phyloP scores from a whole-genome alignment of 2,888 invertebrate species.

The Agriopis aurantiaria region DNA sequence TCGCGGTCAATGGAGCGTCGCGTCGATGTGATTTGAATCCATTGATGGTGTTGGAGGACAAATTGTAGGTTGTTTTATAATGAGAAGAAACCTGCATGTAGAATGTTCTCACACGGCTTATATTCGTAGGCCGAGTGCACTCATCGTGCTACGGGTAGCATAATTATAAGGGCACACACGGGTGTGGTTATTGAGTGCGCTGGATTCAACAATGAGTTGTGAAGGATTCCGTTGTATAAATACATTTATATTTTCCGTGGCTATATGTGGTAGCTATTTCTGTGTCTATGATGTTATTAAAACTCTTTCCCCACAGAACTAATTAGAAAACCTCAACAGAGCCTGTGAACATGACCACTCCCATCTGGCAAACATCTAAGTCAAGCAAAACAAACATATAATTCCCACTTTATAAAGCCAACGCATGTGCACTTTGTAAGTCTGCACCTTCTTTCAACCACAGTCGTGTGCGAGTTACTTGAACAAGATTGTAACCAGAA shows the following conservation, averaged over 20 bases:
- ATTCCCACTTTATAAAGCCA: slow-evolving; percentile 28
- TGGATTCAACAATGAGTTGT: slow-evolving; percentile 23
- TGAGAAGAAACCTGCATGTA: slow-evolving; percentile 8
- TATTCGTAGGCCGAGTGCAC: background rate
- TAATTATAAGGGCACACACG: slow-evolving; percentile 23
- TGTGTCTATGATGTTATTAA: background rate
- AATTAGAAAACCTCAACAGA: background rate
- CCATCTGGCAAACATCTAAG: background rate
- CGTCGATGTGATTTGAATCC: slow-evolving; percentile 45
- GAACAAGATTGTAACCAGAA: slow-evolving; percentile 54
- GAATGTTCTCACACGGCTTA: background rate
- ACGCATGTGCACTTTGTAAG: slow-evolving; percentile 20
- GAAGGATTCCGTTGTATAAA: slow-evolving; percentile 42
- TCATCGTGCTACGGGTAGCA: background rate
- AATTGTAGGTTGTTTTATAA: background rate
- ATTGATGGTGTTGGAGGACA: slow-evolving; percentile 18
- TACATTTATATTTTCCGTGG: no score
- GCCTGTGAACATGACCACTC: background rate
- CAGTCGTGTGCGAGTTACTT: slow-evolving; percentile 29
- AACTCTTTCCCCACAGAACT: background rate
- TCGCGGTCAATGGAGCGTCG: slow-evolving; percentile 52
- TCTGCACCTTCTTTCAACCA: background rate
- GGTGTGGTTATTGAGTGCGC: slow-evolving; percentile 53
- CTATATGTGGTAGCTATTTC: background rate
- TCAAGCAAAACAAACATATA: slow-evolving; percentile 38